Evolutionary conservation across 2,888 invertebrate species (phyloP), one percentile per base, ranked within the genome.

Genomic region (Masnerella sp.): DNA sequence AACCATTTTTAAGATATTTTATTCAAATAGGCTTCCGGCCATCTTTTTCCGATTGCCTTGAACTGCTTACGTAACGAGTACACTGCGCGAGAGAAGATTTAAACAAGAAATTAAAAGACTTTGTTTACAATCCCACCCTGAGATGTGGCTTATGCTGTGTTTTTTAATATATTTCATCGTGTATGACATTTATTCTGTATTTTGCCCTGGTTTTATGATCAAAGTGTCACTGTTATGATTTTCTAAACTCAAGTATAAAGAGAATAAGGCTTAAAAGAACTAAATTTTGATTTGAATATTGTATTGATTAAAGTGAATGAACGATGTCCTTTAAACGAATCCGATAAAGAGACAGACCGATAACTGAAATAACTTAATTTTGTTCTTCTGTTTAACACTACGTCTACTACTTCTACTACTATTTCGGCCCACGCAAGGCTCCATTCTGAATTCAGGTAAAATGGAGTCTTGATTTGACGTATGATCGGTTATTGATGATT

Each of bases 371-470:
- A 78, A 77, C 74, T 80, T 80, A 2, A 79, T 83, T 79, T n/a
- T 86, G 79, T 86, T 85, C 83, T 82, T 85, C 83, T 85, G 85
- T 85, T 85, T 80, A 80, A 82, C 78, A 81, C 85, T 83, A 84
- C 85, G 83, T 82, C 85, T 84, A 81, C 82, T 82, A 85, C 85
- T 85, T 83, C 85, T 82, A 84, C 85, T 79, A 85, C 85, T 85
- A 89, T 90, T 91, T 91, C 90, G 91, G 91, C 92, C 83, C 90
- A 91, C 90, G 90, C 91, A 93, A 93, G 93, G 93, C 93, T 93
- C 93, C 91, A 93, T 93, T 91, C 91, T 93, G 79, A 86, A 82
- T 90, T 93, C 93, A 93, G 93, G 93, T 93, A 93, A 93, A 92
- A 90, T 89, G 91, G 91, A 90, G 90, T 89, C 90, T 90, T 90